Evolutionary conservation across 2,888 invertebrate genomes (phyloP).

Genomic region (Troilus luridus): DNA sequence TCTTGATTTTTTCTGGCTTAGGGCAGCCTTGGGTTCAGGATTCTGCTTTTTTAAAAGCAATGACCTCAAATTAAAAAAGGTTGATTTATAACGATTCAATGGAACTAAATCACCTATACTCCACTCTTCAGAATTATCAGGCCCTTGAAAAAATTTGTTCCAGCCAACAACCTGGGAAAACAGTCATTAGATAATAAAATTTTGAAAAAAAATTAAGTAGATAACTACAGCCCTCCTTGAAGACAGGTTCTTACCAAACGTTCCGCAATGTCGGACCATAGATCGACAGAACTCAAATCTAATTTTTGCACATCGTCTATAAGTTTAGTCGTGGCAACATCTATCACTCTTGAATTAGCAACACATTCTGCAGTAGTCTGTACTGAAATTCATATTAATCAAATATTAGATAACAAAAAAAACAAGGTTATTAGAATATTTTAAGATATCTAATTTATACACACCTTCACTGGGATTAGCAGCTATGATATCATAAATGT

Average conservation of each 20-base stretch:
- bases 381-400: neutral
- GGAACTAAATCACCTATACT: conserved; percentile 47
- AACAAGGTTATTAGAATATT: neutral
- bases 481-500: conserved; percentile 37
- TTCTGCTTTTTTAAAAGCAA: neutral
- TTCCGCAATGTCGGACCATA: conserved; percentile 27
- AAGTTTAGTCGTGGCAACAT: conserved; percentile 47
- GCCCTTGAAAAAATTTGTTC: conserved; percentile 45
- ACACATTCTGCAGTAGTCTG: conserved; percentile 51
- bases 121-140: conserved; percentile 41
- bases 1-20: neutral
- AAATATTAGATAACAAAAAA: neutral
- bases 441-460: neutral
- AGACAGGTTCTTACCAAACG: neutral
- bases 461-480: conserved; percentile 19
- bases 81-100: conserved; percentile 4
- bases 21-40: neutral
- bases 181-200: neutral
- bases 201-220: neutral
- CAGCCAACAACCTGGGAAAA: conserved; percentile 16
- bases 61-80: conserved; percentile 11
- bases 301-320: conserved; percentile 48
- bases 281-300: conserved; percentile 47
- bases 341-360: conserved; percentile 17
- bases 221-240: neutral